A percentile compares a stretch with the other conserved stretches of the same genome.
These are phyloP conservation scores for Cosmia trapezina DNA, from an alignment of 2,888 invertebrate genomes.

Conservation along the genomic window DNA sequence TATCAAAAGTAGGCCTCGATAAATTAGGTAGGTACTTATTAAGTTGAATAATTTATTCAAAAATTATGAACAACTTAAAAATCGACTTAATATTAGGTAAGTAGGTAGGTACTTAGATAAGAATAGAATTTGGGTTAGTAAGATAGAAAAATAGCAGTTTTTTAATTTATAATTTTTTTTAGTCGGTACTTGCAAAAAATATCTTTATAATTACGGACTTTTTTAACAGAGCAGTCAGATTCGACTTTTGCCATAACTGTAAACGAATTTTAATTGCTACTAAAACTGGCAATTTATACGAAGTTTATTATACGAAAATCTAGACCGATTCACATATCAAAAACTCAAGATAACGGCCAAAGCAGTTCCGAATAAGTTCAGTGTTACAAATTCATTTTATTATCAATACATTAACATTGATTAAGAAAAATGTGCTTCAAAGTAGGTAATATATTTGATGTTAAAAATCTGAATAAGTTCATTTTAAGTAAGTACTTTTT, in stretches of 20 bases:
- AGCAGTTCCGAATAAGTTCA: conserved; percentile 35
- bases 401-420: conserved; percentile 72
- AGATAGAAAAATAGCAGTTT: conserved; percentile 9
- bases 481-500: conserved; percentile 14
- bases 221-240: conserved; percentile 14
- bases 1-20: conserved; percentile 2
- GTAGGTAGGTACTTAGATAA: not conserved
- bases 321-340: conserved; percentile 44
- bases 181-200: conserved; percentile 6
- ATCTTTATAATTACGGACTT: conserved; percentile 1
- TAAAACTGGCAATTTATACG: conserved; percentile 50
- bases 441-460: conserved; percentile 40
- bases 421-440: conserved; percentile 60
- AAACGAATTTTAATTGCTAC: conserved; percentile 41
- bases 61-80: conserved; percentile 62
- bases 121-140: not conserved
- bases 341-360: conserved; percentile 37
- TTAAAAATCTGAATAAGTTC: conserved; percentile 42
- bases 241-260: conserved; percentile 39
- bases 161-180: not conserved
- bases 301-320: conserved; percentile 47
- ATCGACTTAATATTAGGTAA: not conserved
- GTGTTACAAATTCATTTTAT: conserved; percentile 64
- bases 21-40: conserved; percentile 48
- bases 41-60: conserved; percentile 68